Base-by-base conservation (phyloP, 2,888 invertebrate genomes). In the Rhogogaster chlorosoma region DNA sequence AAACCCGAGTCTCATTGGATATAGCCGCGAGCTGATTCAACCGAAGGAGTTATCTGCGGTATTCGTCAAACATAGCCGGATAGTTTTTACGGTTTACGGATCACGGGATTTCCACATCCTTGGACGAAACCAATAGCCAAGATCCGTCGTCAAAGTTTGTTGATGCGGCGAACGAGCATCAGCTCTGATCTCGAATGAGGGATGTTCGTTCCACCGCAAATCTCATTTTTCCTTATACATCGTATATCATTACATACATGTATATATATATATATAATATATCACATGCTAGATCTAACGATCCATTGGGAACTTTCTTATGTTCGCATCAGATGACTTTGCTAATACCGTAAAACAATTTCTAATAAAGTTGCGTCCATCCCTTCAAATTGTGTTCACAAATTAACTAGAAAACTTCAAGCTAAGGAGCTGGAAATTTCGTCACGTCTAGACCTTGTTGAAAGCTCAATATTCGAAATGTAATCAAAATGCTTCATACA, bases 61-160 rank as follows among this genome's bases (percentile, higher is more conserved):
- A 64, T 61, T 61, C 80, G 36, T 80, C 61, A 42, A 80, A 38
- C 80, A 64, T 80, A 53, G 53, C 26, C 61, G 61, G 61, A 80
- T 61, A 36, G 80, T 57, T 80, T 80, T 38, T 29, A 36, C n/a
- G 61, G 80, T 26, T 61, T 61, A n/a, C n/a, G 61, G 61, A 61
- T 61, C 80, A 22, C 15, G 22, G 77, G 45, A 42, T 64, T 80
- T 80, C 61, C 38, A 61, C 80, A 45, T 61, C 38, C 80, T 77
- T 77, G 26, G 45, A 7, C 53, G 80, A 61, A 61, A 36, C 36
- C 80, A 64, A 38, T 26, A 29, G 70, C 70, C 70, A 75, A 61
- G 57, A 36, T 77, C 49, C 45, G 77, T 53, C 36, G 36, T 38
- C 61, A 26, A 80, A 80, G 80, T 64, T 80, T 64, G 80, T 64